Evolutionary conservation across 1,140 invertebrate species (phyloP).

Genomic region (Trichonephila inaurata): DNA sequence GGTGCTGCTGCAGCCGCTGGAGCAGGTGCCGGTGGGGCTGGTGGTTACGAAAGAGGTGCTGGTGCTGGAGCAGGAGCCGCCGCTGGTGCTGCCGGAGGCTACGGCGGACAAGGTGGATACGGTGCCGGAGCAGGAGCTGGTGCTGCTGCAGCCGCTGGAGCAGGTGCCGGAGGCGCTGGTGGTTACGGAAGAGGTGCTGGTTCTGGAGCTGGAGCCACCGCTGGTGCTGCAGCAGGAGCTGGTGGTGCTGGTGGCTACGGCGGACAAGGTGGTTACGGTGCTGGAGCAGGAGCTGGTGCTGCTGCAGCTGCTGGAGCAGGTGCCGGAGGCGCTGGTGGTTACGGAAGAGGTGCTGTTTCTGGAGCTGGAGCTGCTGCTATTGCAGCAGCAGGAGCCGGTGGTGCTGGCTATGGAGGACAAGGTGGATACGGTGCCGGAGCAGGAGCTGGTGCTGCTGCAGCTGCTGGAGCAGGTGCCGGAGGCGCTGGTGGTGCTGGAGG

Average conservation of each 20-base stretch:
- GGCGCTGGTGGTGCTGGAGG: too few species aligned
- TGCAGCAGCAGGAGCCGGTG: not conserved
- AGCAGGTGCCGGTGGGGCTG: not conserved
- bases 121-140: too few species aligned
- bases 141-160: too few species aligned
- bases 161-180: too few species aligned
- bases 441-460: too few species aligned
- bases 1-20: not conserved
- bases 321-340: not conserved
- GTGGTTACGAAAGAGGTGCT: not conserved
- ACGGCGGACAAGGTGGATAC: too few species aligned
- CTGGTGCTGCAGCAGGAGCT: not conserved
- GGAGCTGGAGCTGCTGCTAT: not conserved
- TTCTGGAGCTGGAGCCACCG: too few species aligned
- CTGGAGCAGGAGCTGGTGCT: too few species aligned
- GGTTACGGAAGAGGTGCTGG: too few species aligned
- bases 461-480: too few species aligned
- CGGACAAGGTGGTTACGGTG: not conserved
- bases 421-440: not conserved
- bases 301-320: too few species aligned
- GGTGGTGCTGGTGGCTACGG: not conserved
- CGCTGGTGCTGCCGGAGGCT: not conserved
- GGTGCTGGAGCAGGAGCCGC: not conserved
- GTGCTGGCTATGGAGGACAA: not conserved
- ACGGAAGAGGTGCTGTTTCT: too few species aligned